These are phyloP conservation scores for Papilio protenor DNA, from an alignment of 2,888 invertebrate species.

Conservation along the genomic window DNA sequence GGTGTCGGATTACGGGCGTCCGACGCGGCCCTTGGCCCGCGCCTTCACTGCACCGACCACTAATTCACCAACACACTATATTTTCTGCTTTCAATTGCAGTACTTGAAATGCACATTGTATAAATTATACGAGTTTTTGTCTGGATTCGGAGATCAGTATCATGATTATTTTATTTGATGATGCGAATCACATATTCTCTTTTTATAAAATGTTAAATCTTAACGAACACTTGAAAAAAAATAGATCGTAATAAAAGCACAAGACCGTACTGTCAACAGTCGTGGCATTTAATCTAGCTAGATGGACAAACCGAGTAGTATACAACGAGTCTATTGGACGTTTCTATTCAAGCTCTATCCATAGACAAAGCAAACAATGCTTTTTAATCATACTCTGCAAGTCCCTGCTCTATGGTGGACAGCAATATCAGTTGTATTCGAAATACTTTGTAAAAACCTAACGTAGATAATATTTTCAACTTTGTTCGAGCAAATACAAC, in stretches of 20 bases:
- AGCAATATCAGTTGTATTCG: not conserved
- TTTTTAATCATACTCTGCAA: not conserved
- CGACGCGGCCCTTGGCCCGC: constrained; percentile 63
- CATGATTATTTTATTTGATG: not conserved
- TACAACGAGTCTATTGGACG: not conserved
- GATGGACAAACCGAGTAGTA: not conserved
- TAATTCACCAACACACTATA: constrained; percentile 49
- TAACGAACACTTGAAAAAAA: not conserved
- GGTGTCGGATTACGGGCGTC: constrained; percentile 74
- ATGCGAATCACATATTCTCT: not conserved
- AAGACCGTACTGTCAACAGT: not conserved
- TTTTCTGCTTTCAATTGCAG: constrained; percentile 42
- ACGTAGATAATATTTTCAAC: not conserved
- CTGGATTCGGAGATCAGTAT: not conserved
- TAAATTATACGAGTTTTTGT: constrained; percentile 18
- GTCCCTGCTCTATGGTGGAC: not conserved
- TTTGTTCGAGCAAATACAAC: not conserved
- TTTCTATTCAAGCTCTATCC: constrained; percentile 5
- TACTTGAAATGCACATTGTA: constrained; percentile 26
- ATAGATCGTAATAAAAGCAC: not conserved
- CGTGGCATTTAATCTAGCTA: not conserved
- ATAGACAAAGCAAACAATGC: not conserved
- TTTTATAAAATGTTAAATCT: not conserved
- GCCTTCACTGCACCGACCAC: constrained; percentile 52
- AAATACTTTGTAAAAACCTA: not conserved